Evolutionary conservation across 2,888 invertebrate species (phyloP).

Genomic region (Trachelus stipa): DNA sequence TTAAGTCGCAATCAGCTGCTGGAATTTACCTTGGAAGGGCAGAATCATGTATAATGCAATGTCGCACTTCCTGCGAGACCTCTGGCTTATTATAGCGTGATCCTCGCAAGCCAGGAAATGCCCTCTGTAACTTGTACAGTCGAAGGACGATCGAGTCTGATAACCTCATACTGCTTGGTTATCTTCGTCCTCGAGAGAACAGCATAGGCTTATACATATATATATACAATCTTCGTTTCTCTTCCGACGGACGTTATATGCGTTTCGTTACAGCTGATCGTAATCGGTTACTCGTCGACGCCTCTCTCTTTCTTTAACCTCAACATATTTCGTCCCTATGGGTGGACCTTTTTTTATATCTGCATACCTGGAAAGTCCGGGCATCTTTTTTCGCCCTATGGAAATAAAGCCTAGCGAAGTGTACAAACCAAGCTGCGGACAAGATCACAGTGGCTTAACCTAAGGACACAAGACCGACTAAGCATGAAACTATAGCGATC

Average conservation of each 20-base stretch:
- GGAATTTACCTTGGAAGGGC: background rate
- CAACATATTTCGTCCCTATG: background rate
- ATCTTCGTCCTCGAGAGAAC: background rate
- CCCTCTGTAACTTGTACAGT: background rate
- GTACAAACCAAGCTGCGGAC: too few relatives aligned
- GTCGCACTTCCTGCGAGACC: background rate
- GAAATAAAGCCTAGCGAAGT: background rate
- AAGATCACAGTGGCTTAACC: too few relatives aligned
- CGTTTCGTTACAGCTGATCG: background rate
- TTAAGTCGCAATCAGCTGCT: background rate
- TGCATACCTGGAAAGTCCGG: too few relatives aligned
- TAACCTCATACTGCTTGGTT: background rate
- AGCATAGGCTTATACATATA: background rate
- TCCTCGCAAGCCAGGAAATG: background rate
- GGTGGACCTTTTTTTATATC: background rate
- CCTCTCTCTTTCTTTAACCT: background rate
- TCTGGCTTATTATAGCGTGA: background rate
- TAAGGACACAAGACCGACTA: too few relatives aligned
- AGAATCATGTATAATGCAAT: background rate
- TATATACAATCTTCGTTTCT: background rate
- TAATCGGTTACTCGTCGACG: background rate
- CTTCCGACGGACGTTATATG: background rate
- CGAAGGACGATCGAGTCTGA: background rate
- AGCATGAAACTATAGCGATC: background rate
- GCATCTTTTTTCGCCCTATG: background rate